phyloP scores from a whole-genome alignment of 2,888 invertebrate genomes.

The Drosophila bunnanda region DNA sequence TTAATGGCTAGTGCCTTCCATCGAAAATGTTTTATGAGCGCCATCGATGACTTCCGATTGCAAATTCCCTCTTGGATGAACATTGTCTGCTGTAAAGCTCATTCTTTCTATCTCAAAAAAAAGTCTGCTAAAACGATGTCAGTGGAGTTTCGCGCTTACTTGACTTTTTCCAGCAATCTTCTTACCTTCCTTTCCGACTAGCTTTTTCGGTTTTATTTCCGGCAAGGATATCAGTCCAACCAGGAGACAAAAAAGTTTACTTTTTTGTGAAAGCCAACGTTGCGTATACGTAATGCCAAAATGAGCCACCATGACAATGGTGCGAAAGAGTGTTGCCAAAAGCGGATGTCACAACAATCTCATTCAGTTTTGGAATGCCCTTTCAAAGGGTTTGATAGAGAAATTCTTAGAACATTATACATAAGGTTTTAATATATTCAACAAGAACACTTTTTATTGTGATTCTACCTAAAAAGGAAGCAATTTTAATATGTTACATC shows the following conservation, averaged over 20 bases:
- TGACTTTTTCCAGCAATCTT: conserved; percentile 26
- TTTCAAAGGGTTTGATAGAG: not conserved
- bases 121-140: conserved; percentile 16
- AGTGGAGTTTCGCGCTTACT: conserved; percentile 57
- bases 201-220: conserved; percentile 21
- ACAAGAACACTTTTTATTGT: not conserved
- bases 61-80: conserved; percentile 30
- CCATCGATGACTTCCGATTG: conserved; percentile 29
- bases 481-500: not conserved
- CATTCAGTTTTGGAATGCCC: not conserved
- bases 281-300: conserved; percentile 64
- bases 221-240: conserved; percentile 13
- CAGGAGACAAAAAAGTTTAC: conserved; percentile 41
- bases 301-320: conserved; percentile 36
- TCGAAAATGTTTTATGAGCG: conserved; percentile 41
- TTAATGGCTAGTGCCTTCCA: conserved; percentile 13
- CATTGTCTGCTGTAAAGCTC: conserved; percentile 20
- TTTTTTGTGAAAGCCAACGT: conserved; percentile 25
- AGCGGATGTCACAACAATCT: not conserved
- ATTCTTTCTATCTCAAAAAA: not conserved
- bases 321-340: conserved; percentile 24
- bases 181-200: not conserved
- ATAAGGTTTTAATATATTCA: too few species aligned
- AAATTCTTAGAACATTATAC: not conserved
- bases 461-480: not conserved